Conservation (phyloP, 2,113 vertebrate species). For the Rattus rattus region DNA sequence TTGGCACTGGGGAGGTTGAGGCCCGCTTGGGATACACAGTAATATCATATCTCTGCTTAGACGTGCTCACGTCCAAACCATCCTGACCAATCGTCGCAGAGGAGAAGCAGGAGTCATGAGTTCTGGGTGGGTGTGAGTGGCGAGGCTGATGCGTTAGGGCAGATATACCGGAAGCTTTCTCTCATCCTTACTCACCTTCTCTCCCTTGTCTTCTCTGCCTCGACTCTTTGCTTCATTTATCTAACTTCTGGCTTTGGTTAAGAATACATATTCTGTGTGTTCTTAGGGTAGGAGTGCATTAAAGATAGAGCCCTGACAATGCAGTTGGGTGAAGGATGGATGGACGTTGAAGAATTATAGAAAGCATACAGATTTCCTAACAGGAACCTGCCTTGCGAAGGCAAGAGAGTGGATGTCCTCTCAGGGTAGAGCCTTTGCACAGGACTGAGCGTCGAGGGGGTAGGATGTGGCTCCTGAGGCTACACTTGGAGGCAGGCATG, state of each 20-base stretch:
- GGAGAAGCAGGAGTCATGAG: neutral
- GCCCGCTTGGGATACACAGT: neutral
- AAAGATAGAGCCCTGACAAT: fast-evolving
- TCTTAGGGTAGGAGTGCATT: neutral
- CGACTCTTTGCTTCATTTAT: no score
- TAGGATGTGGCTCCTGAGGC: neutral
- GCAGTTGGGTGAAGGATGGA: neutral
- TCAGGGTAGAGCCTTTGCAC: neutral
- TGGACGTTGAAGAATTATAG: fast-evolving
- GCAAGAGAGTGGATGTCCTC: neutral
- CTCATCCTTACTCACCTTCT: no score
- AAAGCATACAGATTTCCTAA: neutral
- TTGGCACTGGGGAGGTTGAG: neutral
- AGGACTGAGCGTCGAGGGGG: neutral
- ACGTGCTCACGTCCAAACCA: neutral
- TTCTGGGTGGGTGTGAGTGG: fast-evolving
- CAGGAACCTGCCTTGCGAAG: neutral
- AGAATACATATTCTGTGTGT: fast-evolving
- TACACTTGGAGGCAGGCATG: neutral
- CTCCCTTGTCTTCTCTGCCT: neutral
- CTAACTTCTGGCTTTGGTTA: neutral
- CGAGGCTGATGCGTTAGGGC: neutral
- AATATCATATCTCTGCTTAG: neutral
- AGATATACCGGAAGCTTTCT: neutral
- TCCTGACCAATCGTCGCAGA: neutral